Percentiles rank a stretch among this genome's conserved stretches.
These are phyloP conservation scores for Kryptolebias marmoratus DNA, from an alignment of 2,113 vertebrate species.

Conservation along the genomic window DNA sequence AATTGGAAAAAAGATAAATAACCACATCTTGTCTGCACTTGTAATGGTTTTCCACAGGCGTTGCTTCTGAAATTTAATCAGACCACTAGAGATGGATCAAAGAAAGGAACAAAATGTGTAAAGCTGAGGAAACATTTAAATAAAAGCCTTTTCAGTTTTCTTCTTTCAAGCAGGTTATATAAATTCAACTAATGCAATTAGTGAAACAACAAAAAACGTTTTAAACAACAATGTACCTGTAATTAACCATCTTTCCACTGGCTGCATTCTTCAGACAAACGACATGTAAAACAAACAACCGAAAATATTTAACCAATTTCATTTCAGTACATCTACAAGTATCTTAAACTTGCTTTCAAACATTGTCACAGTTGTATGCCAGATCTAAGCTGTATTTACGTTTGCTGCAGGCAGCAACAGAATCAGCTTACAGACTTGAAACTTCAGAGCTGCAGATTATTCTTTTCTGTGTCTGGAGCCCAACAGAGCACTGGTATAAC, in stretches of 20 bases:
- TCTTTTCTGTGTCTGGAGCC: too few species aligned
- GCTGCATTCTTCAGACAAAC: background rate
- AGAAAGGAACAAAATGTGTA: constrained; percentile 15
- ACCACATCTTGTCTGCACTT: constrained; percentile 22
- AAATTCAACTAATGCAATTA: background rate
- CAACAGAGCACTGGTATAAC: too few species aligned
- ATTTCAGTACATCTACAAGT: too few species aligned
- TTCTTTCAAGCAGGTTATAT: background rate
- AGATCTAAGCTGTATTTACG: background rate
- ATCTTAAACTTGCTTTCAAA: background rate
- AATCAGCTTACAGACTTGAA: too few species aligned
- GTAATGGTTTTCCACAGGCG: constrained; percentile 26
- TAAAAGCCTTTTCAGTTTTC: background rate
- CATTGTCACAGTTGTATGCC: background rate
- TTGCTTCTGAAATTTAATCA: constrained; percentile 51
- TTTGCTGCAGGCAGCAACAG: too few species aligned
- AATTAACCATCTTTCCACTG: too few species aligned
- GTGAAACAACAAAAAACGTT: too few species aligned
- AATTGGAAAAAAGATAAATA: constrained; percentile 17
- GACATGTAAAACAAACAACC: too few species aligned
- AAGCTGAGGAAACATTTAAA: constrained; percentile 28
- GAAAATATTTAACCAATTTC: too few species aligned
- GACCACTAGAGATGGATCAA: constrained; percentile 11
- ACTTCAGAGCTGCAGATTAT: too few species aligned
- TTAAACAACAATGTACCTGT: background rate